These are phyloP conservation scores for Alcedo atthis DNA, from an alignment of 2,797 vertebrate genomes.

Conservation along the genomic window DNA sequence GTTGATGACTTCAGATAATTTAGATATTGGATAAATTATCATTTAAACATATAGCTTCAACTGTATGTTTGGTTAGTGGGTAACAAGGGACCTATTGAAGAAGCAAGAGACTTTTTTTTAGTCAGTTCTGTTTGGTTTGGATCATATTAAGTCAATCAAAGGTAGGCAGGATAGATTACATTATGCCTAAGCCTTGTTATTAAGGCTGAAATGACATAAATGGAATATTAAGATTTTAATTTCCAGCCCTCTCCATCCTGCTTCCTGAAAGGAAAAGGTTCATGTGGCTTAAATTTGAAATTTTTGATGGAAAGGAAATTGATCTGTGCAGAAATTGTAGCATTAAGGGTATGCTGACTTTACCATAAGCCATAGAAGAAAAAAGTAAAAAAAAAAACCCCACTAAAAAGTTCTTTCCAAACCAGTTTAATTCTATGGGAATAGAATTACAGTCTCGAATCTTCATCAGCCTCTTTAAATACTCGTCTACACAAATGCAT, in stretches of 20 bases:
- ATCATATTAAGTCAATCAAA: constrained; percentile 16
- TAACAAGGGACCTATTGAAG: background rate
- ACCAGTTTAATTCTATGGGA: background rate
- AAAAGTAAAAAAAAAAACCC: background rate
- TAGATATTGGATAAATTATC: background rate
- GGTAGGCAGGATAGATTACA: background rate
- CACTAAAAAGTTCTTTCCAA: background rate
- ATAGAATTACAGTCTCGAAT: background rate
- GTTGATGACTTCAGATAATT: background rate
- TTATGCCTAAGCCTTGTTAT: background rate
- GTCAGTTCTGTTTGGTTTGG: constrained; percentile 7
- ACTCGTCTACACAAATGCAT: background rate
- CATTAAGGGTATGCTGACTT: background rate
- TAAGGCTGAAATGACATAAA: constrained; percentile 19
- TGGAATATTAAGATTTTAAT: background rate
- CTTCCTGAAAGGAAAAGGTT: background rate
- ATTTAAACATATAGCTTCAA: background rate
- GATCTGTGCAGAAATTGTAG: background rate
- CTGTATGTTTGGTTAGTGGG: background rate
- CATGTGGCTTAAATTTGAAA: background rate
- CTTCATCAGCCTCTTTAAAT: background rate
- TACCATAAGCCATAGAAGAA: background rate
- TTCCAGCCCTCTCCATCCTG: background rate
- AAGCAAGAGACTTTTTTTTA: background rate
- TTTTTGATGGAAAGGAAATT: background rate